A percentile compares a stretch with the other conserved stretches of the same genome.
Evolutionary conservation across 2,888 invertebrate species (phyloP).

Genomic region (Cosmorhoe ocellata): DNA sequence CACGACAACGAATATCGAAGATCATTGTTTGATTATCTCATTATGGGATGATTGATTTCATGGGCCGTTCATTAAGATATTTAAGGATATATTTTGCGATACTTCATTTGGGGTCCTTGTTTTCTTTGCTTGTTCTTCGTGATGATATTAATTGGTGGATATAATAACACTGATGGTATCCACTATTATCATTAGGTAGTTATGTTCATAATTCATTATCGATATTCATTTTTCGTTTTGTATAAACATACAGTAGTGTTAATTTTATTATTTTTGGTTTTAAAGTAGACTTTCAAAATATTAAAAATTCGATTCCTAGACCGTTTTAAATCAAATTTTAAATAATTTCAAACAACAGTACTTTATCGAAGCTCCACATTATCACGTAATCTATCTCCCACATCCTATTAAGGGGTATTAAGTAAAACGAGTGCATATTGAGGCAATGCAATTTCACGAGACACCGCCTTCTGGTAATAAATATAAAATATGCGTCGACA

Average conservation of each 20-base stretch:
- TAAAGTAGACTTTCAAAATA: too few species aligned
- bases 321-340: too few species aligned
- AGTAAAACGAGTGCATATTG: conserved; percentile 55
- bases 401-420: conserved; percentile 36
- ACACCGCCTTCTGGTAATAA: conserved; percentile 63
- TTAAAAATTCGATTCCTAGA: too few species aligned
- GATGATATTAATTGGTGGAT: conserved; percentile 2
- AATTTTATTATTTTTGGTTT: too few species aligned
- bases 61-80: conserved; percentile 57
- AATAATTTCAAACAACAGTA: conserved; percentile 2
- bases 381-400: conserved; percentile 35
- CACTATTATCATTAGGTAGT: too few species aligned
- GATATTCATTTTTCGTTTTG: too few species aligned
- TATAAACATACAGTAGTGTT: too few species aligned
- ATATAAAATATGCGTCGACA: conserved; percentile 72
- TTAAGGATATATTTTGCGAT: conserved; percentile 36
- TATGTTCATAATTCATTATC: too few species aligned
- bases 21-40: conserved; percentile 80
- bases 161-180: not conserved
- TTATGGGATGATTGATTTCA: conserved; percentile 77
- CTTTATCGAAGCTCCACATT: conserved; percentile 29
- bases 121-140: conserved; percentile 1
- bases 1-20: conserved; percentile 68
- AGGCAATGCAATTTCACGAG: conserved; percentile 62
- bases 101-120: conserved; percentile 2